Evolutionary conservation across 2,797 vertebrate genomes (phyloP).

Genomic region (Tragopan temminckii): DNA sequence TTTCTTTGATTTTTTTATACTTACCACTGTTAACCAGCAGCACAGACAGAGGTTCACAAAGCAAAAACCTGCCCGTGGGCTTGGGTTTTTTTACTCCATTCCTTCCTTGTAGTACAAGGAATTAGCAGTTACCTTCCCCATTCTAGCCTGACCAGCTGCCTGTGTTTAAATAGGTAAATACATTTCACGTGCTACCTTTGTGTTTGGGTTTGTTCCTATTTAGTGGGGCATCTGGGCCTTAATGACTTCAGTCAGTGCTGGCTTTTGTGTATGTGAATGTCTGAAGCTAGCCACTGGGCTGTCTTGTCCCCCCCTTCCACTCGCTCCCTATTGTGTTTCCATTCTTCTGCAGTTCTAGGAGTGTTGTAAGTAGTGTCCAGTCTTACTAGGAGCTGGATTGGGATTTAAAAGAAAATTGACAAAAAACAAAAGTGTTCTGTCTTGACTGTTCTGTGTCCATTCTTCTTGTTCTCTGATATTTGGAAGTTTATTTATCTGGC

Average conservation of each 20-base stretch:
- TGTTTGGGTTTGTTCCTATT: conserved; percentile 78
- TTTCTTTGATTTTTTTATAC: conserved; percentile 87
- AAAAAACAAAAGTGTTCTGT: conserved; percentile 78
- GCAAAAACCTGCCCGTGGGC: conserved; percentile 81
- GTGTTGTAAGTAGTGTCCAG: conserved; percentile 80
- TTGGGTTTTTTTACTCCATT: conserved; percentile 81
- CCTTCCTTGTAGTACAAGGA: conserved; percentile 85
- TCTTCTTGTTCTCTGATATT: conserved; percentile 70
- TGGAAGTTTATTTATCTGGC: conserved; percentile 57
- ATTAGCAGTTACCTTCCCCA: conserved; percentile 80
- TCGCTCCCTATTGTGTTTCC: conserved; percentile 73
- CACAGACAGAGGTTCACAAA: conserved; percentile 83
- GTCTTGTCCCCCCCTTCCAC: conserved; percentile 69
- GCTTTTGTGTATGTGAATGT: conserved; percentile 78
- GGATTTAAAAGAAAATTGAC: conserved; percentile 78
- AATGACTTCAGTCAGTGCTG: conserved; percentile 70
- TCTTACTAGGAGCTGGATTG: conserved; percentile 79
- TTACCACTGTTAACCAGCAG: conserved; percentile 86
- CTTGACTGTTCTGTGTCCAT: conserved; percentile 78
- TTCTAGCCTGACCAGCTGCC: conserved; percentile 78
- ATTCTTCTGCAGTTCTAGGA: conserved; percentile 78
- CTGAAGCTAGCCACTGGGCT: conserved; percentile 77
- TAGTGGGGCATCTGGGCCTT: conserved; percentile 77
- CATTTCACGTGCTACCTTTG: conserved; percentile 78
- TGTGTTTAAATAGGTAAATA: conserved; percentile 81